phyloP scores from a whole-genome alignment of 2,797 vertebrate species.

The Malacoctenus gilli region DNA sequence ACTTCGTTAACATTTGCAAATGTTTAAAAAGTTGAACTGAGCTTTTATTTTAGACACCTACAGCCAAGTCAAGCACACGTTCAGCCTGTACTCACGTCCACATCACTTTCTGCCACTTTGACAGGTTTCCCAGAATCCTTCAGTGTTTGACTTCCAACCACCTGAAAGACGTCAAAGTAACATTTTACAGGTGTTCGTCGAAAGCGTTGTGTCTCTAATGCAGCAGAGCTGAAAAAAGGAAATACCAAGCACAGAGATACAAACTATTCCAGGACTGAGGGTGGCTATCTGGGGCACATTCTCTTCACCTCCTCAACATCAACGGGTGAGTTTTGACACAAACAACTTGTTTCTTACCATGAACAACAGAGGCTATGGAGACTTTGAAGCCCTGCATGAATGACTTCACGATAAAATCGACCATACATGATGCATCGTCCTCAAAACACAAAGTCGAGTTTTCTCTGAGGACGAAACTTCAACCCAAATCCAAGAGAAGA shows the following conservation, averaged over 20 bases:
- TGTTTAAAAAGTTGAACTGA: no score
- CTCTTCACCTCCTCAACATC: no score
- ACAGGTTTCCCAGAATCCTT: conserved; percentile 88
- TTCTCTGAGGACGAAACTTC: conserved; percentile 2
- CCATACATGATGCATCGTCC: not conserved
- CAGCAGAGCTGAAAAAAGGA: conserved; percentile 8
- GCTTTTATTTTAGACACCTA: no score
- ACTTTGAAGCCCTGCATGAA: conserved; percentile 64
- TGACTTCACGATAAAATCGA: conserved; percentile 10
- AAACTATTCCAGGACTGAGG: conserved; percentile 30
- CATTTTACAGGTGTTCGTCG: conserved; percentile 23
- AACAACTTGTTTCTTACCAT: conserved; percentile 47
- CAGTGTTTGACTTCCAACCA: conserved; percentile 85
- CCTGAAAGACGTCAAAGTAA: conserved; percentile 72
- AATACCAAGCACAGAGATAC: conserved; percentile 47
- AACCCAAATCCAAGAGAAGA: no score
- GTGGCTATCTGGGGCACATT: conserved; percentile 29
- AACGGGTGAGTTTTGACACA: conserved; percentile 48
- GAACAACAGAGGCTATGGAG: conserved; percentile 52
- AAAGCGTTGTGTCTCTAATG: no score
- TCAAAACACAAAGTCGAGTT: no score
- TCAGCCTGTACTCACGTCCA: conserved; percentile 87
- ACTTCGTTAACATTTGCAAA: no score
- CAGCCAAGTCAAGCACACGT: no score
- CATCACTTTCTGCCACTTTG: conserved; percentile 94